Conservation (phyloP, 2,113 vertebrate genomes). For the Gymnarchus niloticus region DNA sequence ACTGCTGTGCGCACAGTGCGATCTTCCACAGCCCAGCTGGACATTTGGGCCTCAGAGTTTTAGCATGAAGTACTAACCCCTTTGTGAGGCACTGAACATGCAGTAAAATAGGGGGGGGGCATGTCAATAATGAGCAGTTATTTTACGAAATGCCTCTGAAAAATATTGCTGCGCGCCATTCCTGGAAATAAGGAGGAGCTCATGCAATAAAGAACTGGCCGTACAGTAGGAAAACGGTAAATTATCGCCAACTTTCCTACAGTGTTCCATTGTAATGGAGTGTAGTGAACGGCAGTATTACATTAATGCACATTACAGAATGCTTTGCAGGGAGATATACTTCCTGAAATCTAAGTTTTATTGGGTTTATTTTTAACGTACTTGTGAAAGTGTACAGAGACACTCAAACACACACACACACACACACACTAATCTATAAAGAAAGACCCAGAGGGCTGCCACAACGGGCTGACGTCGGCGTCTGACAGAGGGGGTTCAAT, state of each 20-base stretch:
- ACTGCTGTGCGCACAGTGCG: not conserved
- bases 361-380: not conserved
- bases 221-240: not conserved
- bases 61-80: not conserved
- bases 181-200: not conserved
- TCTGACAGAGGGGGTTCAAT: constrained; percentile 65
- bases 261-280: not conserved
- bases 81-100: not conserved
- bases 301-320: not conserved
- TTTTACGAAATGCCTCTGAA: not conserved
- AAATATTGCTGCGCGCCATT: not conserved
- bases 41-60: not conserved
- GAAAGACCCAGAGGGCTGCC: constrained; percentile 7
- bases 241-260: not conserved
- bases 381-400: not conserved
- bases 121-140: not conserved
- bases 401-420: not conserved
- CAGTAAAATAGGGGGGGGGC: not conserved
- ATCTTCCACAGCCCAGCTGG: not conserved
- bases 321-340: not conserved
- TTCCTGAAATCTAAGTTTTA: constrained; percentile 3
- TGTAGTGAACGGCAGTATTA: not conserved
- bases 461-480: constrained; percentile 58
- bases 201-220: not conserved
- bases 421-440: constrained; percentile 13